phyloP scores from a whole-genome alignment of 2,113 vertebrate genomes.

The Albula goreensis region DNA sequence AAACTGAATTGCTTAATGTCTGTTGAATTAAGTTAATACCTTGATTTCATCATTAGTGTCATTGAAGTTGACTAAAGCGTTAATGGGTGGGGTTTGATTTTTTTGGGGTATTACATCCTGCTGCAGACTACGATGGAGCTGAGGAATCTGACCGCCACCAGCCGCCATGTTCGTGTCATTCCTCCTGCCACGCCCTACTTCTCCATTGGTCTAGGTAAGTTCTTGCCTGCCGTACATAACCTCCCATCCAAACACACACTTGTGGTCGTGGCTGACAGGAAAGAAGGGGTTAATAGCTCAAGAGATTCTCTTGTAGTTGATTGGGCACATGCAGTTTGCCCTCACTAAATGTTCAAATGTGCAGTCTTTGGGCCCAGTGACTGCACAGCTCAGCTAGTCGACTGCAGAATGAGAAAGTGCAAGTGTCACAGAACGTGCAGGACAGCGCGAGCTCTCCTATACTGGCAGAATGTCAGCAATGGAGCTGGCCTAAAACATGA shows the following conservation, averaged over 20 bases:
- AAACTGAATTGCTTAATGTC: background rate
- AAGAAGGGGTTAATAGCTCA: too few species aligned
- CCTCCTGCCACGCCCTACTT: slow-evolving; percentile 83
- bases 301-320: too few species aligned
- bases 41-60: background rate
- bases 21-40: background rate
- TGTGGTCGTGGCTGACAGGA: background rate
- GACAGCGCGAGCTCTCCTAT: too few species aligned
- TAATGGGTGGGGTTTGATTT: background rate
- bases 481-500: too few species aligned
- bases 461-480: too few species aligned
- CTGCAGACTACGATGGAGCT: slow-evolving; percentile 79
- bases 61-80: background rate
- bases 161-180: slow-evolving; percentile 78
- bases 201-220: slow-evolving; percentile 82
- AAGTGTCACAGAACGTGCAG: too few species aligned
- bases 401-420: too few species aligned
- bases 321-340: too few species aligned
- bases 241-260: background rate
- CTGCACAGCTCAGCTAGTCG: too few species aligned
- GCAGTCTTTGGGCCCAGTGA: too few species aligned
- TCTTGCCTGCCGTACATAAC: background rate
- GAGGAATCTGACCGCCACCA: slow-evolving; percentile 79
- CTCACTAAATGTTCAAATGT: too few species aligned
- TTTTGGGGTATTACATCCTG: background rate